phyloP scores from a whole-genome alignment of 1,140 invertebrate species.

The Zelostemma sp. region DNA sequence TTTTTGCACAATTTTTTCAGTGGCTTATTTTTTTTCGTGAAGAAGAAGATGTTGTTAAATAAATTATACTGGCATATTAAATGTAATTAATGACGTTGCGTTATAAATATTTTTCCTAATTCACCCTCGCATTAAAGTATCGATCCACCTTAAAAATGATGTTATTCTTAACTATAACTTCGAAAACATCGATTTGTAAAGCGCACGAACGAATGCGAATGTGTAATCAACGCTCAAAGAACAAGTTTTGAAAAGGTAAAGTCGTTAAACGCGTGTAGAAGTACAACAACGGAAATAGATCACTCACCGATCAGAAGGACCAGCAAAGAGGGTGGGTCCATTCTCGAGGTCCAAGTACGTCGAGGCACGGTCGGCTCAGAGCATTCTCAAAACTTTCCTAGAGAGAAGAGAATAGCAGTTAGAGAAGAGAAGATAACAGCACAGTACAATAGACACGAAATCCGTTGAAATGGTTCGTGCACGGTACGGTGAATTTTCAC shows the following conservation, averaged over 20 bases:
- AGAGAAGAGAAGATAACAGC: slow-evolving; percentile 24
- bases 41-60: too few relatives aligned
- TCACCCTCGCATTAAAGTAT: too few relatives aligned
- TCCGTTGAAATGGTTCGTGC: slow-evolving; percentile 29
- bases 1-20: too few relatives aligned
- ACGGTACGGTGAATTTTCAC: slow-evolving; percentile 27
- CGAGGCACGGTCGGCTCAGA: slow-evolving; percentile 54
- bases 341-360: slow-evolving; percentile 55
- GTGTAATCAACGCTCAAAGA: too few relatives aligned
- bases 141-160: too few relatives aligned
- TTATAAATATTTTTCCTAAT: too few relatives aligned
- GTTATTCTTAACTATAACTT: too few relatives aligned
- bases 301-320: slow-evolving; percentile 62
- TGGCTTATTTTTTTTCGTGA: too few relatives aligned
- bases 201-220: too few relatives aligned
- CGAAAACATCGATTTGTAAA: too few relatives aligned
- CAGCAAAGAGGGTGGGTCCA: slow-evolving; percentile 61
- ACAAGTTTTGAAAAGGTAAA: background rate
- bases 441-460: slow-evolving; percentile 26
- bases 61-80: too few relatives aligned
- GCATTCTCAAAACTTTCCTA: slow-evolving; percentile 65
- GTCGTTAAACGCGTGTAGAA: slow-evolving; percentile 1
- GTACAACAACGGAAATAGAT: slow-evolving; percentile 13
- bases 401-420: slow-evolving; percentile 29
- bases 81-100: too few relatives aligned